Evolutionary conservation across 2,797 vertebrate genomes (phyloP).

Genomic region (Propithecus deckenii): DNA sequence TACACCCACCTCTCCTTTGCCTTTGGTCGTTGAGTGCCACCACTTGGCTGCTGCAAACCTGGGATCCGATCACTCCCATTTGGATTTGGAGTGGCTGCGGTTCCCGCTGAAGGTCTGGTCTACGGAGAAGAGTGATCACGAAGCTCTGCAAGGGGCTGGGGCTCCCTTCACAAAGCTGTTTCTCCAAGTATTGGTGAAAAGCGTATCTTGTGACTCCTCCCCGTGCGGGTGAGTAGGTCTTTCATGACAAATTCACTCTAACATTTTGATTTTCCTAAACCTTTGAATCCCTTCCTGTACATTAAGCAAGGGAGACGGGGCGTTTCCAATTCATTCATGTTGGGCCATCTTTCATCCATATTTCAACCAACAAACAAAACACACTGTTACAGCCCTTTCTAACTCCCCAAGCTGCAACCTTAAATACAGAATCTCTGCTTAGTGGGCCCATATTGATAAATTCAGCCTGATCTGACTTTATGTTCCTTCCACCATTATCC

Average conservation of each 20-base stretch:
- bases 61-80: background rate
- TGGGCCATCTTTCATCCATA: background rate
- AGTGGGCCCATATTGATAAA: no score
- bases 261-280: no score
- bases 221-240: no score
- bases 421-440: background rate
- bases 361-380: background rate
- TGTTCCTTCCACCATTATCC: no score
- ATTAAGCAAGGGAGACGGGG: background rate
- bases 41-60: background rate
- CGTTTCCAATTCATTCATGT: background rate
- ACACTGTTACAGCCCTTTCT: background rate
- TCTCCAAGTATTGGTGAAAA: no score
- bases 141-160: background rate
- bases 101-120: background rate
- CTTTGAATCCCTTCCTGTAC: no score
- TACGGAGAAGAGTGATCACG: background rate
- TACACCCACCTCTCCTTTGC: background rate
- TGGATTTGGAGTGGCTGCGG: background rate
- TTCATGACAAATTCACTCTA: no score
- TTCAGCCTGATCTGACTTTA: no score
- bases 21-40: background rate
- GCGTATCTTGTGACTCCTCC: no score
- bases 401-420: background rate
- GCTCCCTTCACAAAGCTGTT: background rate